A percentile compares a stretch with the other conserved stretches of the same genome.
These are phyloP conservation scores for Arvicanthis niloticus DNA, from an alignment of 2,113 vertebrate genomes.

Conservation along the genomic window DNA sequence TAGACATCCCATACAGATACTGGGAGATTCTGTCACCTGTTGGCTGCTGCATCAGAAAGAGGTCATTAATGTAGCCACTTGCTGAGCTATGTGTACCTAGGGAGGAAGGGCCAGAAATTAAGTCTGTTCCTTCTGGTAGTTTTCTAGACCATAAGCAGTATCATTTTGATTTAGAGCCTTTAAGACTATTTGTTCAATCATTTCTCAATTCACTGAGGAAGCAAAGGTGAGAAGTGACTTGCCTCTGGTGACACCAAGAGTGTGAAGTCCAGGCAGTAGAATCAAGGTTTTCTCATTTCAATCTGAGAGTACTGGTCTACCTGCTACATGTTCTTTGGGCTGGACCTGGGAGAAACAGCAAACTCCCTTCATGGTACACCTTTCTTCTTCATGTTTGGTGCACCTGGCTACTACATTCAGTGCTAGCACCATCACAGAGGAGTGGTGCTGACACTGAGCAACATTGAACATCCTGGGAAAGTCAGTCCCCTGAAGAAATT, in stretches of 20 bases:
- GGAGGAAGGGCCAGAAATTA: not conserved
- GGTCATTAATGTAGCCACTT: not conserved
- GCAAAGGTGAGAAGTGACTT: not conserved
- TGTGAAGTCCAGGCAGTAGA: not conserved
- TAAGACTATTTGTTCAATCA: not conserved
- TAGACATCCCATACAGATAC: not conserved
- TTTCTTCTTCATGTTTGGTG: not conserved
- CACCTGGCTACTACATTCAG: not conserved
- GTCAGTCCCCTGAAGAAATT: not conserved
- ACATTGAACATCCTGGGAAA: not conserved
- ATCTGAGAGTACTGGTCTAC: not conserved
- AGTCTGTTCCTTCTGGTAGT: not conserved
- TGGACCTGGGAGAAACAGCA: not conserved
- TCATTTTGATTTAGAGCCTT: not conserved
- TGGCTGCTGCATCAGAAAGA: not conserved
- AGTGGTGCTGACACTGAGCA: not conserved
- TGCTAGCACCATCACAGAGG: not conserved
- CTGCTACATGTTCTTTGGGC: not conserved
- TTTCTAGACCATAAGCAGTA: not conserved
- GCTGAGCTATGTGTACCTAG: not conserved
- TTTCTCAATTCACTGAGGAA: not conserved
- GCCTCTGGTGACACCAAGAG: not conserved
- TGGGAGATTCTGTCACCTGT: constrained; percentile 12
- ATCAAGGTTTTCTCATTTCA: not conserved
- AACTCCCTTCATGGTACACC: rapidly evolving